These are phyloP conservation scores for Punctoribates punctum DNA, from an alignment of 2,888 invertebrate species.

Conservation along the genomic window DNA sequence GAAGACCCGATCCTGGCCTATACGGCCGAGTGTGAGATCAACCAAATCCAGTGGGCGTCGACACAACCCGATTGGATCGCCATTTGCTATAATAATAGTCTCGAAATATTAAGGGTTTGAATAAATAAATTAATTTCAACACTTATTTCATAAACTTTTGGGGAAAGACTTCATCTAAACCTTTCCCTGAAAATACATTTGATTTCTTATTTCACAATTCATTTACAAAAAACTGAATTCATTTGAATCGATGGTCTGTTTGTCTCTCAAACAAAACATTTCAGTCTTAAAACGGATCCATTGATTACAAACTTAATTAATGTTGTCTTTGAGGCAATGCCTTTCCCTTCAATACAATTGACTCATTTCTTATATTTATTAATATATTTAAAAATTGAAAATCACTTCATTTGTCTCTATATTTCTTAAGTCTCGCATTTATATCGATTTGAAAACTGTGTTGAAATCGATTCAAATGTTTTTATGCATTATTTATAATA, in stretches of 20 bases:
- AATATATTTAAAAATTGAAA: background rate
- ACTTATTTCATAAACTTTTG: background rate
- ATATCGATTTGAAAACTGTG: background rate
- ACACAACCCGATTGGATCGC: slow-evolving; percentile 99
- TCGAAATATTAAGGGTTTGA: slow-evolving; percentile 95
- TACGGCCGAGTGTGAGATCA: slow-evolving; percentile 97
- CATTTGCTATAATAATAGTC: slow-evolving; percentile 95
- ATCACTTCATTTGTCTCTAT: background rate
- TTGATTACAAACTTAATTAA: background rate
- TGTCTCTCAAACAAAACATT: background rate
- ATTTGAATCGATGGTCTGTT: background rate
- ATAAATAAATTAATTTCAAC: background rate
- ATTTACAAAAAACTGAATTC: too few relatives aligned
- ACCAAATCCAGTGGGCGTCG: slow-evolving; percentile 99
- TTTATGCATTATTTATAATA: slow-evolving; percentile 4
- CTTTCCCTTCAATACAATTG: background rate
- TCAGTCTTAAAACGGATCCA: background rate
- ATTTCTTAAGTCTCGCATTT: background rate
- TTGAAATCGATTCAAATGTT: background rate
- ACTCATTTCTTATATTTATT: slow-evolving; percentile 6
- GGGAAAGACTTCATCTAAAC: background rate
- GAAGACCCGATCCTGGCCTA: slow-evolving; percentile 99
- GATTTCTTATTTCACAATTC: too few relatives aligned
- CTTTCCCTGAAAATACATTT: background rate
- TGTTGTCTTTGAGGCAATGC: slow-evolving; percentile 1